Base-by-base conservation (phyloP, 2,888 invertebrate species). In the Eudasyphora cyanicolor region DNA sequence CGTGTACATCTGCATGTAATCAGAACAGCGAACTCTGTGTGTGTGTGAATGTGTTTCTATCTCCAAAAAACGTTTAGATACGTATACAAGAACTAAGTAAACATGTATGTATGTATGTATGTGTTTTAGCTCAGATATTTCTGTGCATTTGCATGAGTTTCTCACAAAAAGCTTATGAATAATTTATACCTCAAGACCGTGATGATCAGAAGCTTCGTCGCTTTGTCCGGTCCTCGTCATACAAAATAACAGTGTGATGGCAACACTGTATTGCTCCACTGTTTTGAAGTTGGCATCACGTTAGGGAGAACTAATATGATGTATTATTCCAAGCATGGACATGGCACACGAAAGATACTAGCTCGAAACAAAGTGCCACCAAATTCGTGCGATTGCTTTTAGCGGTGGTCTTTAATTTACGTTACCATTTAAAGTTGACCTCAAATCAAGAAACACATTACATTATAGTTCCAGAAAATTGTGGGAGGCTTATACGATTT, bases 111-210 rank as follows among this genome's bases (percentile, higher is more conserved):
- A 32, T 57, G 70, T 32, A 49, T 82, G 51, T 82, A n/a, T 82
- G 75, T 45, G 60, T 79, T 24, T 76, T 51, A 62, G 82, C 76
- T 75, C 70, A 79, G 71, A 69, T 79, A 54, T 82, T 12, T 51
- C 71, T 76, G 82, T 84, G 75, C 78, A 82, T 82, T 81, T 79
- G 79, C 75, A 76, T 78, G 85, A 70, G 69, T 76, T 79, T 82
- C 67, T 76, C 62, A 77, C 76, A 79, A 76, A 64, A 79, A 77
- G 76, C 77, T 83, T 80, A 78, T 83, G 74, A 80, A 83, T 80
- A 75, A 83, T 83, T 83, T 83, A 83, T 76, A 77, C 73, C 69
- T 83, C 80, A 80, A 78, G 64, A 70, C 64, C 42, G 45, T 78
- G 78, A 78, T 81, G 71, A 84, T 81, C 62, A 77, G 54, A 67